Base-by-base conservation (phyloP, 2,113 vertebrate species). In the Corydoras sp. region DNA sequence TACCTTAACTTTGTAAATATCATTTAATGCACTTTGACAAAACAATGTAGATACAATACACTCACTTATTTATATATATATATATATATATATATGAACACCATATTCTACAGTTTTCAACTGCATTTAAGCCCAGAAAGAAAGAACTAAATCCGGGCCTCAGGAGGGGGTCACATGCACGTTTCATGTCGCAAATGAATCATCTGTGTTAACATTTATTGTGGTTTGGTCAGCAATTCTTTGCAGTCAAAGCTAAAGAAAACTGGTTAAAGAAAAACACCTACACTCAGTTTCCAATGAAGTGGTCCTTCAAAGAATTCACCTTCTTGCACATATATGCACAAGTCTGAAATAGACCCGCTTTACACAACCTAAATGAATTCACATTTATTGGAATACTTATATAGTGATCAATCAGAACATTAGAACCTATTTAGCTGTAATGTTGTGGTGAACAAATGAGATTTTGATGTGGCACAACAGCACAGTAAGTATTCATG, bases 231-330 rank as follows among this genome's bases (percentile, higher is more conserved):
- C 85, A 85, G 77, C 65, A 81, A 76, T 73, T 48, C n/a, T 68
- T 68, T 79, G 81, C 73, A 72, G 58, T 79, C 66, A 63, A 55
- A 79, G 68, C 68, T 77, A 68, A 72, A 75, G 79, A 75, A 84
- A 83, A 53, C 51, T 75, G 75, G 76, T 71, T 68, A 76, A 85
- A 82, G 81, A 72, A 77, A 71, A 63, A 83, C 88, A 76, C 87
- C 85, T 79, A 88, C 85, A 81, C 83, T 80, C 79, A 72, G 86
- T 77, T 90, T 89, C 87, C 80, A 49, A 83, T 70, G 78, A 81
- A 83, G 85, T 83, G 84, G 82, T 86, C 86, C 81, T 85, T 85
- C 77, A 86, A 82, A 86, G 81, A 86, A 79, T 63, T 79, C 81
- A 78, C 24, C 48, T 61, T 64, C 54, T 30, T 65, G 24, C 73